Base-by-base conservation (phyloP, 2,113 vertebrate genomes). In the Apistogramma diplotaenia region DNA sequence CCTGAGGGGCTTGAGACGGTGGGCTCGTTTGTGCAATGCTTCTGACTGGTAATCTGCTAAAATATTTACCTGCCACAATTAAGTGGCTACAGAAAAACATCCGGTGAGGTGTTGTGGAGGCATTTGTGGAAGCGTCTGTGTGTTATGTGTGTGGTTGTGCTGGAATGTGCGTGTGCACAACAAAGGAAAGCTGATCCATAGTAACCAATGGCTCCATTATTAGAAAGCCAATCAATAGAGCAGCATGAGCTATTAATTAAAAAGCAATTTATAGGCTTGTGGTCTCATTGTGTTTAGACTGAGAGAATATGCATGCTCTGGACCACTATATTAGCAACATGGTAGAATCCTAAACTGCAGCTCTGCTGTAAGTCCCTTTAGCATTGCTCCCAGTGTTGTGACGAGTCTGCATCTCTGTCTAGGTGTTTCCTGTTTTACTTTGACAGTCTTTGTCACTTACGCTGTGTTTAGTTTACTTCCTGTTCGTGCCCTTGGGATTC, bases 211-310 rank as follows among this genome's bases (percentile, higher is more conserved):
- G 59, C 58, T 60, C 61, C 29, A 51, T 87, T 89, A 93, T 92
- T 84, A 86, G 71, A 72, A 65, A 79, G 78, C 8, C 21, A 78
- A 91, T 94, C 77, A 2, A 92, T 91, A 27, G 43, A 86, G 71
- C 55, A 75, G 58, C 77, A 76, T 83, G 37, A 55, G 84, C 76
- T 74, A 91, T 91, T 92, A 88, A 91, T 94, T 92, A 84, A 87
- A 92, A 84, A 76, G 71, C 59, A 31, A n/a, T 82, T 91, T 77
- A 82, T 53, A 87, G 19, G 57, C 51, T 62, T 71, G 23, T 18
- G 21, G 71, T 79, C 79, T 57, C 6, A 23, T 51, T 61, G 6
- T 0, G 27, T 57, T 11, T 33, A 62, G 33, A n/a, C 51, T 7
- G n/a, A 75, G 25, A 58, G 73, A 62, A 75, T 65, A 59, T 84